Base-by-base conservation (phyloP, 2,888 invertebrate species). In the Stenodera caucasica region DNA sequence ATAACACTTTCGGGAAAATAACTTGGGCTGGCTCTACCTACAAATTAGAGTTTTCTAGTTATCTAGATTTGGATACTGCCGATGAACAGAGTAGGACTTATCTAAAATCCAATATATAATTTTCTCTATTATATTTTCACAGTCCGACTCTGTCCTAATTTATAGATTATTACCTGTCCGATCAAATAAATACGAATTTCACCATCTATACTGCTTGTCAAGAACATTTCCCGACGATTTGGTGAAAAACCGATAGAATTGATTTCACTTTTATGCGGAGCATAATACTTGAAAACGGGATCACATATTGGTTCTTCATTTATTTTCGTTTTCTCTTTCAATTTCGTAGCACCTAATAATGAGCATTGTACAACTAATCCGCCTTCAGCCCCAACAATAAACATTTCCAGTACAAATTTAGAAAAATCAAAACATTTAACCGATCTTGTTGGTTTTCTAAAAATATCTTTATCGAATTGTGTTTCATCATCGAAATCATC, bases 381-480 rank as follows among this genome's bases (percentile, higher is more conserved):
- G 7, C 81, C 81, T 67, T 81, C 82, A 35, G 77, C 72, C 0
- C 77, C 81, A n/a, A 80, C 77, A 2, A 81, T 66, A 70, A 82
- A 81, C 54, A 77, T 72, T 52, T 81, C 78, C 0, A 75, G 71
- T 4, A 72, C 60, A 53, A 76, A 75, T 35, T 70, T 70, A 0
- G 81, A 80, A 72, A 82, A 81, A 71, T 80, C 79, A 64, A 81
- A 80, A 60, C 76, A 74, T 11, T 76, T 71, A 11, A 81, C 71
- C 3, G 79, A 81, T 18, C 77, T 67, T 9, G 71, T 70, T 12
- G 70, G 65, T 64, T 76, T 76, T 45, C 71, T 70, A 1, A 67
- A 70, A 1, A 67, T 62, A 55, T 67, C 64, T 55, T 60, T 58
- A 45, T 29, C 15, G 60, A 49, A 40, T 58, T 49, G 9, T 52